Evolutionary conservation across 2,113 vertebrate species (phyloP).

Genomic region (Sminthopsis crassicaudata): DNA sequence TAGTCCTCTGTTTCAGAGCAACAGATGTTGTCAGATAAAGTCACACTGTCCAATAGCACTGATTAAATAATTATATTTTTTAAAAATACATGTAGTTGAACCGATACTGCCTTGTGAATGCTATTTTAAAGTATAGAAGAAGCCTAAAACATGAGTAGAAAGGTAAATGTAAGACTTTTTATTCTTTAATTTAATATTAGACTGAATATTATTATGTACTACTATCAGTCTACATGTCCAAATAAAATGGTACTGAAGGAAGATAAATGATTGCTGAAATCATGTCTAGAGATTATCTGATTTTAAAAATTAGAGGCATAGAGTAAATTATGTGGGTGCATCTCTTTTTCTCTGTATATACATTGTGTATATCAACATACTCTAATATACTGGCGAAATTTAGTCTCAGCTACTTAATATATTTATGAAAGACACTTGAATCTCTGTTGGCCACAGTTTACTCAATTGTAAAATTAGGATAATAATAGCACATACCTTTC

Average conservation of each 20-base stretch:
- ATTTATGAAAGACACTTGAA: neutral
- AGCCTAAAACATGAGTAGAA: neutral
- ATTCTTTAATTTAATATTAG: neutral
- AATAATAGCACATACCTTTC: neutral
- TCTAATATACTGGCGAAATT: neutral
- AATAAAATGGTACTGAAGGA: neutral
- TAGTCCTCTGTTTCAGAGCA: conserved; percentile 83
- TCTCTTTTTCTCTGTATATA: neutral
- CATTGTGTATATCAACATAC: neutral
- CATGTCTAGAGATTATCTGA: neutral
- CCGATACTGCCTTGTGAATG: conserved; percentile 58
- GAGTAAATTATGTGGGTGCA: neutral
- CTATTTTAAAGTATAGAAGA: conserved; percentile 47
- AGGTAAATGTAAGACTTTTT: neutral
- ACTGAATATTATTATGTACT: neutral
- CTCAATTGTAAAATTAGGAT: neutral
- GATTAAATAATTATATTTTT: conserved; percentile 70
- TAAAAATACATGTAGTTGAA: conserved; percentile 68
- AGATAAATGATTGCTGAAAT: neutral
- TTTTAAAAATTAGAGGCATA: neutral
- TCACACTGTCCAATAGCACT: conserved; percentile 77
- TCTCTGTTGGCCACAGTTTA: neutral
- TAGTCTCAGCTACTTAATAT: neutral
- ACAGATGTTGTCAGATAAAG: conserved; percentile 84
- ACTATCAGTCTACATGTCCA: neutral